Evolutionary conservation across 1,140 invertebrate species (phyloP).

Genomic region (Meloidogyne chitwoodi): DNA sequence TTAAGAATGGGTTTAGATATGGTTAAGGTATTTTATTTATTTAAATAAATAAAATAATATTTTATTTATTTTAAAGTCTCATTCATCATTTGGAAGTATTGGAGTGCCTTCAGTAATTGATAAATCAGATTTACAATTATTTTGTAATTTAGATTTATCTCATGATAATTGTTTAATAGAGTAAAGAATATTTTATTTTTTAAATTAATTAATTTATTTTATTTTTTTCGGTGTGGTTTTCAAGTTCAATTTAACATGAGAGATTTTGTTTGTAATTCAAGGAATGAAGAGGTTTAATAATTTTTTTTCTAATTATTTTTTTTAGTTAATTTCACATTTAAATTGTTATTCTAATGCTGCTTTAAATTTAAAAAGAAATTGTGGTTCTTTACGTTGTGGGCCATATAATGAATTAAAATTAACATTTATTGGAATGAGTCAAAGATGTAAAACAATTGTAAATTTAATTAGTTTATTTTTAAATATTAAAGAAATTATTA

Average conservation of each 20-base stretch:
- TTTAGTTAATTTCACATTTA: conserved; percentile 52
- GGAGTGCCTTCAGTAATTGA: conserved; percentile 58
- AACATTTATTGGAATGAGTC: conserved; percentile 37
- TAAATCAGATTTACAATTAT: conserved; percentile 47
- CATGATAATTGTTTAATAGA: conserved; percentile 53
- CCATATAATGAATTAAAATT: conserved; percentile 47
- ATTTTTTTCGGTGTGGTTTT: conserved; percentile 28
- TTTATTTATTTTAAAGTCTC: conserved; percentile 40
- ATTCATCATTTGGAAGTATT: conserved; percentile 57
- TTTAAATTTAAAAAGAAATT: conserved; percentile 48
- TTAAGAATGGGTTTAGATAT: conserved; percentile 53
- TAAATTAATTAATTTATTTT: background rate
- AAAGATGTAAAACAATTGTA: conserved; percentile 47
- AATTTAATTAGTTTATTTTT: background rate
- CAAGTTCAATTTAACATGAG: conserved; percentile 58
- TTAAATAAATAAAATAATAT: conserved; percentile 4
- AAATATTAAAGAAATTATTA: no score
- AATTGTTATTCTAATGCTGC: conserved; percentile 46
- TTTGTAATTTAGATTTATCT: conserved; percentile 50
- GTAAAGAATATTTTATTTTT: conserved; percentile 19
- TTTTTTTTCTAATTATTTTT: background rate
- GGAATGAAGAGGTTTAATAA: conserved; percentile 28
- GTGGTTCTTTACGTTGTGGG: conserved; percentile 44
- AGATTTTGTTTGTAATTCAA: conserved; percentile 53
- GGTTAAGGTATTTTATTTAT: conserved; percentile 48